Conservation (phyloP, 53 echinoderm and acorn worm species). For the Holothuria scabra region DNA sequence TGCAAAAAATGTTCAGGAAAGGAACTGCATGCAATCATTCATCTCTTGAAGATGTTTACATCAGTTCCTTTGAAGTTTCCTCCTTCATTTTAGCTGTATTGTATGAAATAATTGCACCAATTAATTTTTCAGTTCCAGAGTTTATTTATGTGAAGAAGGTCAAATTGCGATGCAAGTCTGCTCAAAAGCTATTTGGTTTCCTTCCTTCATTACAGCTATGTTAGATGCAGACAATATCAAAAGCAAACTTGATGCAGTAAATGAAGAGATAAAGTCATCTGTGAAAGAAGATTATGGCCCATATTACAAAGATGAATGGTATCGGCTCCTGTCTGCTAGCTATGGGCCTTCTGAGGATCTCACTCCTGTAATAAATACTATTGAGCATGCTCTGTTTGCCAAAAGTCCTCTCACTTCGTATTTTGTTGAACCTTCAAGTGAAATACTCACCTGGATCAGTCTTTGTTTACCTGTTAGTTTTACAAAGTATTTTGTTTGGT, state of each 20-base stretch:
- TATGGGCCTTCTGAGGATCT: background rate
- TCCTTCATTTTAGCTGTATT: no score
- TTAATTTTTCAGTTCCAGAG: no score
- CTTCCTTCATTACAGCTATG: background rate
- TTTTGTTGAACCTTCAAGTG: conserved; percentile 58
- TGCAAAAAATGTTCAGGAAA: no score
- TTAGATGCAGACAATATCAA: background rate
- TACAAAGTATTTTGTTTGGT: conserved; percentile 14
- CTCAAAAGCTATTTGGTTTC: no score
- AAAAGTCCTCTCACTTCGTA: conserved; percentile 79
- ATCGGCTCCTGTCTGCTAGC: background rate
- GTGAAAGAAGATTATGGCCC: conserved; percentile 20
- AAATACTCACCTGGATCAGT: background rate
- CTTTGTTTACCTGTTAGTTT: conserved; percentile 44
- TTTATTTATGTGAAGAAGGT: no score
- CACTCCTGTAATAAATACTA: conserved; percentile 30
- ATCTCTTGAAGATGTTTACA: no score
- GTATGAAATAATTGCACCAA: no score
- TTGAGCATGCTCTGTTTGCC: conserved; percentile 87
- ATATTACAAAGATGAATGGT: background rate
- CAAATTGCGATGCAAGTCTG: no score
- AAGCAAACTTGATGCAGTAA: background rate
- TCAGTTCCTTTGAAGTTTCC: no score
- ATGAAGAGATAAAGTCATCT: background rate
- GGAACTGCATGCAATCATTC: no score